Conservation (phyloP, 92 coral and sea anemone genomes). For the Epizoanthus illoricatus region DNA sequence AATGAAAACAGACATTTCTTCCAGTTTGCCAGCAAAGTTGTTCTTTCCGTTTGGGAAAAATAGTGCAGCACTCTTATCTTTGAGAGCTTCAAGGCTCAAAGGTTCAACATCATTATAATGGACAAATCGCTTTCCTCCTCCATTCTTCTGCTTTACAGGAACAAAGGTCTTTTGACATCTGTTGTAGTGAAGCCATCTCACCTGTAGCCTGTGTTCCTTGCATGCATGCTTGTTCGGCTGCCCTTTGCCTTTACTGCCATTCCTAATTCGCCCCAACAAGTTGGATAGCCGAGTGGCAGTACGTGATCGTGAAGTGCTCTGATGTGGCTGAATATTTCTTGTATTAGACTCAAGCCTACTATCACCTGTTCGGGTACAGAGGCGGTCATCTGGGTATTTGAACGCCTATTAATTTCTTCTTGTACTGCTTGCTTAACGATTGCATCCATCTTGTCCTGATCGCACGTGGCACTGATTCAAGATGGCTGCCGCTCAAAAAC, state of each 20-base stretch:
- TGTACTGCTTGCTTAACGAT: no score
- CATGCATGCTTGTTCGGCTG: constrained; percentile 13
- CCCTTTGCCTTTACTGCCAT: constrained; percentile 14
- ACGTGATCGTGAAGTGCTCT: no score
- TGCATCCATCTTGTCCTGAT: no score
- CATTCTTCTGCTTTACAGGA: constrained; percentile 45
- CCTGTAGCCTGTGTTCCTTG: constrained; percentile 15
- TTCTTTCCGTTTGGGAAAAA: constrained; percentile 56
- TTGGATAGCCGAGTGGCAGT: background rate
- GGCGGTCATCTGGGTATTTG: no score
- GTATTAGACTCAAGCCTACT: no score
- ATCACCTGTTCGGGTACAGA: no score
- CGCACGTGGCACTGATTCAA: no score
- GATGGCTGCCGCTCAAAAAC: no score
- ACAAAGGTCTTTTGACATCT: constrained; percentile 16
- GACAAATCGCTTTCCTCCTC: constrained; percentile 59
- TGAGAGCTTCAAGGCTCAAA: constrained; percentile 46
- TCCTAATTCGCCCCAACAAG: constrained; percentile 12
- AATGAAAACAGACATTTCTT: constrained; percentile 52
- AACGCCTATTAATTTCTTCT: no score
- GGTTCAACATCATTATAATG: constrained; percentile 47
- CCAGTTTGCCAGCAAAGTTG: constrained; percentile 52
- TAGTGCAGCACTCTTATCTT: constrained; percentile 49
- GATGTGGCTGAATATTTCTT: no score
- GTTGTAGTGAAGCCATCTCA: constrained; percentile 16